phyloP scores from a whole-genome alignment of 2,888 invertebrate genomes.

The Sarcophaga rosellei region DNA sequence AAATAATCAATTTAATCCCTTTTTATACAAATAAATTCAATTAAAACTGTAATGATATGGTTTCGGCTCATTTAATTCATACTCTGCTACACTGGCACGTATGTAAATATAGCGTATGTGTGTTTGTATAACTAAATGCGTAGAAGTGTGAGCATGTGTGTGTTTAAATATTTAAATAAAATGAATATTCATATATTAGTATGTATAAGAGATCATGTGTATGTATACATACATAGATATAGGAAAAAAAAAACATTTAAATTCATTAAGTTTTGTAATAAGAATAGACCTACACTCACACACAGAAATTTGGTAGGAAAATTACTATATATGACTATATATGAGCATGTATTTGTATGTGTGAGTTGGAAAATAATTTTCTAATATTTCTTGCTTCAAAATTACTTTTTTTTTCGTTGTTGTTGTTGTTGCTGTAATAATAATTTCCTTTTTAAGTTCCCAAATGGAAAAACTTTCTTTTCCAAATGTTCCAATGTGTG shows the following conservation, averaged over 20 bases:
- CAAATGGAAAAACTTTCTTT: slow-evolving; percentile 57
- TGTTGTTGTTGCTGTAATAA: slow-evolving; percentile 32
- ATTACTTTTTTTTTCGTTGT: slow-evolving; percentile 30
- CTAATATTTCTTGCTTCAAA: slow-evolving; percentile 50
- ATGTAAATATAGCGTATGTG: slow-evolving; percentile 1
- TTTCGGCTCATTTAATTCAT: slow-evolving; percentile 62
- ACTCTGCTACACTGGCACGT: not conserved
- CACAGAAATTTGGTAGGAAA: not conserved
- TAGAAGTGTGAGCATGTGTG: not conserved
- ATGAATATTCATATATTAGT: not conserved
- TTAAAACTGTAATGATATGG: slow-evolving; percentile 64
- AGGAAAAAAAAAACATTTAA: slow-evolving; percentile 53
- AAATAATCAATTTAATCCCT: slow-evolving; percentile 56
- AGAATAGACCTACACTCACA: not conserved
- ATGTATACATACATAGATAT: too few species aligned
- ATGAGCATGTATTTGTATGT: not conserved
- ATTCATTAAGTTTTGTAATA: slow-evolving; percentile 36
- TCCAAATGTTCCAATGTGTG: not conserved
- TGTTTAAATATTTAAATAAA: slow-evolving; percentile 9
- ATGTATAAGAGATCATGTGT: too few species aligned
- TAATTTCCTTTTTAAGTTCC: slow-evolving; percentile 62
- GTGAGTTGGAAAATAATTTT: slow-evolving; percentile 16
- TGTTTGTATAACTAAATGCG: not conserved
- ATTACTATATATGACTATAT: not conserved
- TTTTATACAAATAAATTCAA: slow-evolving; percentile 63